Evolutionary conservation across 2,113 vertebrate genomes (phyloP).

Genomic region (Forbesichthys papilliferus): DNA sequence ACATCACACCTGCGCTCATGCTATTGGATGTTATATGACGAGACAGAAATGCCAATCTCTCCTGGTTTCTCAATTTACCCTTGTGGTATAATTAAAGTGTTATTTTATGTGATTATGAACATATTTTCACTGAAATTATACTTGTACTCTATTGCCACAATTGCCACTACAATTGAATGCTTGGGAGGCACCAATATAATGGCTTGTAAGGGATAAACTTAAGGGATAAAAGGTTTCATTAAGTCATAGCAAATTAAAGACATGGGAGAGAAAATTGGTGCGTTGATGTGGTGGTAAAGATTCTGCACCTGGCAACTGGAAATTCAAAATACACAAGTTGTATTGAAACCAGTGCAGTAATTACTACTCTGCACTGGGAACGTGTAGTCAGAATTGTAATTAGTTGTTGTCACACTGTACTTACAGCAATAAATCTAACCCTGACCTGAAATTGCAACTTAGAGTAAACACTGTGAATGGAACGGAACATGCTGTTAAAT

Average conservation of each 20-base stretch:
- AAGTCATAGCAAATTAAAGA: constrained; percentile 54
- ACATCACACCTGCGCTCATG: background rate
- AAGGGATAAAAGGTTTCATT: constrained; percentile 28
- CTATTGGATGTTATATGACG: no score
- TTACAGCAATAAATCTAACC: constrained; percentile 69
- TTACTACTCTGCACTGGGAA: constrained; percentile 50
- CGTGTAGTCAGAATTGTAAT: constrained; percentile 61
- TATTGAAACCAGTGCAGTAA: constrained; percentile 51
- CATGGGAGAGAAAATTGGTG: constrained; percentile 38
- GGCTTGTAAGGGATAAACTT: constrained; percentile 18
- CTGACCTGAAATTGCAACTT: constrained; percentile 55
- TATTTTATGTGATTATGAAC: no score
- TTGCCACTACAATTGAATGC: constrained; percentile 7
- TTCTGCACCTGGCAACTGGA: constrained; percentile 58
- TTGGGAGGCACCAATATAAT: constrained; percentile 24
- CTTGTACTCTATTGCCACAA: no score
- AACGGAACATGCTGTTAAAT: constrained; percentile 60
- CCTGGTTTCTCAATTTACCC: no score
- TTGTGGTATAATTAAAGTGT: no score
- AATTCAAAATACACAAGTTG: constrained; percentile 45
- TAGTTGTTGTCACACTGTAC: constrained; percentile 67
- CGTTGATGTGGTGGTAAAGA: constrained; percentile 51
- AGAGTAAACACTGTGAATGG: constrained; percentile 60
- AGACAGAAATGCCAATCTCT: background rate
- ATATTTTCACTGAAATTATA: no score